Evolutionary conservation across 2,113 vertebrate species (phyloP), one percentile per base, ranked within the genome.

Genomic region (Anhinga rufa): DNA sequence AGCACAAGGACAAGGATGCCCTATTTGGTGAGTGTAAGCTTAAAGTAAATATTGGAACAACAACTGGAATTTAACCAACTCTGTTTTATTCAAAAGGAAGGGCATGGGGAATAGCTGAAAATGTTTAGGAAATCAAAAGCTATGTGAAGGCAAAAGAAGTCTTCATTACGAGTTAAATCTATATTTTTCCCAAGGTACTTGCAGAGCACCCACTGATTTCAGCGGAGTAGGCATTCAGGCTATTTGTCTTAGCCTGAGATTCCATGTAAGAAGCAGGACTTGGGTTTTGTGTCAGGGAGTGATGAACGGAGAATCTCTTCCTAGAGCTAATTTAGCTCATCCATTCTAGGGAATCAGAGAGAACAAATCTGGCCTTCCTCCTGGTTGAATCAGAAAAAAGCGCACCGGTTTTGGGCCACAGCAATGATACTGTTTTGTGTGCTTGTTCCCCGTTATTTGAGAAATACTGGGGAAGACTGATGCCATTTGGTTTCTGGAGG

Each of bases 1-100:
- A 78, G 36, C 24, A 51, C 36, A 21, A 38, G 44, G 84, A 89
- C 11, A 29, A 78, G n/a, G 77, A 44, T 36, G 64, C 58, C 62
- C 54, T 76, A 34, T 81, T 88, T 94, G 64, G 64, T 77, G 90
- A 97, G 58, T 17, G 74, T 54, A 95, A 96, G 34, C 81, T 48
- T 88, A 87, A 84, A 90, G 86, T 81, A 95, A 97, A 97, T 97
- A 95, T 94, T 97, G 94, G 86, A 97, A 92, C 74, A 90, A 80
- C 54, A 86, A 86, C 77, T 86, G 93, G 74, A 97, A 88, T 92
- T 68, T 66, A 61, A 60, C 51, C 75, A 87, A 44, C 85, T 92
- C 34, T 82, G 65, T 71, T 95, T 79, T 85, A 72, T 94, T 97
- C 34, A 34, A 77, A 95, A 95, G 65, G 64, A 96, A 91, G 11